Conservation (phyloP, 2,113 vertebrate species). For the Bujurquina vittata region DNA sequence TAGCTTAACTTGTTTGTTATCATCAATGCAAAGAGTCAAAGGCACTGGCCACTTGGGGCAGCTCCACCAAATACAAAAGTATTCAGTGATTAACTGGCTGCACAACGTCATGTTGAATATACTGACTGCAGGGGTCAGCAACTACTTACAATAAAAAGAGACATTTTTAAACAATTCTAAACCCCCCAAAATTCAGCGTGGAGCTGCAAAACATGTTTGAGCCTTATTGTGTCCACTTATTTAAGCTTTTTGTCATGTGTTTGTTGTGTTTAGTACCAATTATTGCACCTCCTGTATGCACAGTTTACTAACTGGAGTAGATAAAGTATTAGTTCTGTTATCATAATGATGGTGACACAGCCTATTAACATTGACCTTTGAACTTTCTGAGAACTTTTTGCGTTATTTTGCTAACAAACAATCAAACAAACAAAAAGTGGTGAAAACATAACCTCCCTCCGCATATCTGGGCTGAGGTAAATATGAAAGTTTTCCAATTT, state of each 20-base stretch:
- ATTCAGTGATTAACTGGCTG: conserved; percentile 52
- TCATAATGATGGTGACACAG: background rate
- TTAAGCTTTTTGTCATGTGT: too few species aligned
- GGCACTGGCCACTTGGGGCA: conserved; percentile 44
- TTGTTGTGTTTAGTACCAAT: background rate
- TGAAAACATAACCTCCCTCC: too few species aligned
- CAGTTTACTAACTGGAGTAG: too few species aligned
- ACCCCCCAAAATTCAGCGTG: background rate
- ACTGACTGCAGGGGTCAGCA: background rate
- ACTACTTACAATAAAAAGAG: background rate
- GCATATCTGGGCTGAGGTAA: too few species aligned
- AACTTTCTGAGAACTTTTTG: too few species aligned
- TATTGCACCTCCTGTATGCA: too few species aligned
- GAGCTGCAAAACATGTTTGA: background rate
- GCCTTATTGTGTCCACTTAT: background rate
- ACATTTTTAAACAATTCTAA: background rate
- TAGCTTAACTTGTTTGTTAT: conserved; percentile 51
- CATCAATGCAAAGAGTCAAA: conserved; percentile 50
- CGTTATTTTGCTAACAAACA: too few species aligned
- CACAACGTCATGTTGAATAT: background rate
- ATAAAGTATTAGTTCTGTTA: too few species aligned
- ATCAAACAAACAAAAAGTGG: too few species aligned
- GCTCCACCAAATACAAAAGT: conserved; percentile 51
- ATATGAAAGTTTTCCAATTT: too few species aligned
- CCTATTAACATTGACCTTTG: background rate